Evolutionary conservation across 2,888 invertebrate species (phyloP).

Genomic region (Acleris literana): DNA sequence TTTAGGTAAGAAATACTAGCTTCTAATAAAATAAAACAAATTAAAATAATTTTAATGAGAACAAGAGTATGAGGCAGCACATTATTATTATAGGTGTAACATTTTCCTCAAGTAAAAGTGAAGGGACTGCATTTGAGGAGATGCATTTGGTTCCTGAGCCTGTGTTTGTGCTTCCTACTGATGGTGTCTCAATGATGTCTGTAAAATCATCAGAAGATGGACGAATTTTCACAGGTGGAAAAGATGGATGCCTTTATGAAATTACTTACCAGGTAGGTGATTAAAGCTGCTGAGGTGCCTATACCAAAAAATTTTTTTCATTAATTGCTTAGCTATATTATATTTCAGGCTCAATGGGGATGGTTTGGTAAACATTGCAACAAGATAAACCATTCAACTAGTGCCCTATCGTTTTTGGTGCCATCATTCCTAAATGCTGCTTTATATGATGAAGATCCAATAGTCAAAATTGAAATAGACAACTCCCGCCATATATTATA

Average conservation of each 20-base stretch:
- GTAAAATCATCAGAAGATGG: constrained; percentile 92
- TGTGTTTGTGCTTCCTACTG: constrained; percentile 96
- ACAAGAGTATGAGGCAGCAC: constrained; percentile 3
- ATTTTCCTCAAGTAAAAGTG: constrained; percentile 78
- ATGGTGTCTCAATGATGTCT: constrained; percentile 92
- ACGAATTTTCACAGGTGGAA: constrained; percentile 96
- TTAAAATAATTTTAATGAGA: too few relatives aligned
- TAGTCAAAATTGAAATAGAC: constrained; percentile 94
- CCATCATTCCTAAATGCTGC: constrained; percentile 94
- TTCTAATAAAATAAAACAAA: too few relatives aligned
- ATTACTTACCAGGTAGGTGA: constrained; percentile 92
- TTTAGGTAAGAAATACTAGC: constrained; percentile 84
- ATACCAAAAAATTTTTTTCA: too few relatives aligned
- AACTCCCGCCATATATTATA: constrained; percentile 95
- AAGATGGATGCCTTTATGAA: constrained; percentile 97
- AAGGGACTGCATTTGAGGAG: constrained; percentile 84
- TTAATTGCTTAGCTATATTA: not conserved
- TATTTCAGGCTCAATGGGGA: constrained; percentile 88
- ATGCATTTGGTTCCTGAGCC: constrained; percentile 97
- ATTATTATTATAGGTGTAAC: constrained; percentile 71
- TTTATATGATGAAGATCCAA: constrained; percentile 94
- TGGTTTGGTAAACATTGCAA: constrained; percentile 98
- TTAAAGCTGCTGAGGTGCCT: too few relatives aligned
- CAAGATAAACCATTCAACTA: constrained; percentile 97
- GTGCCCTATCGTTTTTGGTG: constrained; percentile 92